Conservation (phyloP, 2,113 vertebrate genomes). For the Erinaceus europaeus region DNA sequence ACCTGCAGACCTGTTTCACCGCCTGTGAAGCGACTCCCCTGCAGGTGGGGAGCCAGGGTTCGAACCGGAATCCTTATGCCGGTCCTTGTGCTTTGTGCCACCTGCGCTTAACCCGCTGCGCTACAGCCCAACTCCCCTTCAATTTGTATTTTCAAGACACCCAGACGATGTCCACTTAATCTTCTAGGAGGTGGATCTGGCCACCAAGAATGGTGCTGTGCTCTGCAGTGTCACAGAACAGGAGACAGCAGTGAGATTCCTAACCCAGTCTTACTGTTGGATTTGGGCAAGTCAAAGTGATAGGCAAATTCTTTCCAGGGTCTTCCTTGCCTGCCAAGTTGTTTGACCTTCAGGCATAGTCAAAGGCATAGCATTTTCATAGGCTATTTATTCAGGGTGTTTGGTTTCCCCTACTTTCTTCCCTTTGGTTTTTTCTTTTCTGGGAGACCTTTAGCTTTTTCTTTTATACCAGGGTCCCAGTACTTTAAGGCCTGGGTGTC, state of each 20-base stretch:
- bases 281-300: not conserved
- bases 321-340: not conserved
- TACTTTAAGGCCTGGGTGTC: not conserved
- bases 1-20: too few species aligned
- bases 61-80: too few species aligned
- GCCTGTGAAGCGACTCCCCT: too few species aligned
- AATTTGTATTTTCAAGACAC: too few species aligned
- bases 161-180: not conserved
- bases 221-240: rapidly evolving
- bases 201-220: not conserved
- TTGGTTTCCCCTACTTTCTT: not conserved
- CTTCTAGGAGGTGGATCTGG: not conserved
- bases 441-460: not conserved
- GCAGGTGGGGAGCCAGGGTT: too few species aligned
- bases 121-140: too few species aligned
- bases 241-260: not conserved
- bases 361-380: slow-evolving; percentile 17
- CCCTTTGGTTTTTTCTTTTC: not conserved
- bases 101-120: too few species aligned
- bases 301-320: not conserved
- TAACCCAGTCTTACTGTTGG: rapidly evolving
- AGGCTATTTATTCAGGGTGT: not conserved
- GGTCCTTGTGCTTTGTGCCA: too few species aligned
- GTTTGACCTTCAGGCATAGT: not conserved
- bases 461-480: not conserved